Conservation (phyloP, 92 coral and sea anemone genomes). For the Anthopleura xanthogrammica region DNA sequence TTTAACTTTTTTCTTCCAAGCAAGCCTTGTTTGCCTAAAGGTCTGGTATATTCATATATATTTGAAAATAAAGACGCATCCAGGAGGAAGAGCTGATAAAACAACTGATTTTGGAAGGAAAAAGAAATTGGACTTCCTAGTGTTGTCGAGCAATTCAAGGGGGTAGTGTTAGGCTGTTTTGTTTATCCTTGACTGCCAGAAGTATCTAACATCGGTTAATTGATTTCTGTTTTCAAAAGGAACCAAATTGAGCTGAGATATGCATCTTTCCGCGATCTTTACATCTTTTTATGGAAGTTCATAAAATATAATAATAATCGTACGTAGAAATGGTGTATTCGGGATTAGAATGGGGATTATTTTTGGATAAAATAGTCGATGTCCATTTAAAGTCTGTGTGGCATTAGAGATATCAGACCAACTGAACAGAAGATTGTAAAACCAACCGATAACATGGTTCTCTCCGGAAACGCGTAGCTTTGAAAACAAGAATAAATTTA, state of each 20-base stretch:
- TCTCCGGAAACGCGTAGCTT: slow-evolving; percentile 2
- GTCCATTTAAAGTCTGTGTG: neutral
- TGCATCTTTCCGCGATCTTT: slow-evolving; percentile 5
- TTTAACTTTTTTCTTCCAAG: neutral
- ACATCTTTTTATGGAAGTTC: slow-evolving; percentile 12
- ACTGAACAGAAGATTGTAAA: neutral
- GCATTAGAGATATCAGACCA: neutral
- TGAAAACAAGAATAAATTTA: neutral
- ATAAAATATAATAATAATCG: slow-evolving; percentile 2
- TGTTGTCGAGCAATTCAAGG: neutral
- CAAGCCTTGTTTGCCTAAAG: neutral
- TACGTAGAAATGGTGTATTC: neutral
- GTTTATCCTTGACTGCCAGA: neutral
- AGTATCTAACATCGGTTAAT: slow-evolving; percentile 10
- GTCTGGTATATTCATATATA: neutral
- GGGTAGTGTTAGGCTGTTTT: neutral
- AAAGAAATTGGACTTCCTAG: no score
- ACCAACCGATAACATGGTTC: neutral
- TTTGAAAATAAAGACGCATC: neutral
- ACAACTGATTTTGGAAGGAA: neutral
- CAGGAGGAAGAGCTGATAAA: neutral
- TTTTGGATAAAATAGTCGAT: slow-evolving; percentile 1
- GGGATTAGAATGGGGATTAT: neutral
- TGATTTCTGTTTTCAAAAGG: slow-evolving; percentile 4
- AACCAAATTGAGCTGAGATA: neutral